Base-by-base conservation (phyloP, 1,140 invertebrate genomes). In the Heliconius eleuchia region DNA sequence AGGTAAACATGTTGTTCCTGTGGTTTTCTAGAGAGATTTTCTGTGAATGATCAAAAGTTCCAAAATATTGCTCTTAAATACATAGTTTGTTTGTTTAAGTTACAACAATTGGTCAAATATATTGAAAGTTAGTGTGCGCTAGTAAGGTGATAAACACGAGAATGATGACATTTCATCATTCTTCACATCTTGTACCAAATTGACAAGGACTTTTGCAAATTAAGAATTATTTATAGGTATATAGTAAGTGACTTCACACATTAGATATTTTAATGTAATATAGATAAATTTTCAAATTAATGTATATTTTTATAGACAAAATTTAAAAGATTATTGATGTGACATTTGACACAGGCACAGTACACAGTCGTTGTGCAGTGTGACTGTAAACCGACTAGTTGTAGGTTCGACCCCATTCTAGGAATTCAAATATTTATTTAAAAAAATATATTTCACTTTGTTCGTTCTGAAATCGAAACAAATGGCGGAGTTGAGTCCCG, bases 31-130 rank as follows among this genome's bases (percentile, higher is more conserved):
- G 77, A 72, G 34, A 30, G 74, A 74, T 42, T 46, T 72, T 74
- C 30, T 79, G 75, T 81, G 74, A 92, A 83, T 92, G 88, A 83
- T 87, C 55, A 82, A 34, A 79, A 76, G 78, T 77, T 76, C 46
- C 27, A 52, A 72, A 76, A 81, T 50, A 76, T 72, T 83, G 82
- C 73, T 84, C 87, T 93, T 93, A 93, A 92, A 93, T 93, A 93
- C 87, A 82, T 73, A 75, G 19, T 81, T 82, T 90, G 86, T 91
- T 91, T 90, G 87, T 84, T 84, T 75, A 90, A 83, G 84, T 89
- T 88, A 87, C 87, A 88, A 79, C 84, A 87, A 86, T 78, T 88
- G 85, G 52, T 81, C 77, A 87, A 81, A 88, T 84, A 80, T 79
- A 82, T 82, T 83, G 81, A 78, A 82, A 79, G 55, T 60, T 82